These are phyloP conservation scores for Pholis gunnellus DNA, from an alignment of 2,113 vertebrate species.

Conservation along the genomic window DNA sequence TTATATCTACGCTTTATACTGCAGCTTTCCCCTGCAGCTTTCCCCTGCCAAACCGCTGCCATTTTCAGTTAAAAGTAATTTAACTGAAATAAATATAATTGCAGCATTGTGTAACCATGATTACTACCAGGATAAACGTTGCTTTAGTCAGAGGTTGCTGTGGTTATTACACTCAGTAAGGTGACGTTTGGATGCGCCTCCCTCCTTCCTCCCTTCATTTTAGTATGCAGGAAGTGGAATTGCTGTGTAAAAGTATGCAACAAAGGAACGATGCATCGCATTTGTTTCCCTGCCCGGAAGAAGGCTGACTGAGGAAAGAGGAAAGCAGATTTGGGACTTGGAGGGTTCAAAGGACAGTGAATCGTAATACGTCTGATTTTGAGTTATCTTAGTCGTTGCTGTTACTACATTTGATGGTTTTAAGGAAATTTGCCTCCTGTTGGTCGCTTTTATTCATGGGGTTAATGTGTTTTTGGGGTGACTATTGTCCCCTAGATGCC, in stretches of 20 bases:
- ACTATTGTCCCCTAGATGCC: neutral
- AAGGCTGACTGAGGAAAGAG: constrained; percentile 27
- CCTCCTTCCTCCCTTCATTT: neutral
- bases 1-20: no score
- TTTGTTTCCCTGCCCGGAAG: constrained; percentile 39
- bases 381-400: neutral
- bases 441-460: constrained; percentile 13
- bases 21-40: neutral
- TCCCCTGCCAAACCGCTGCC: neutral
- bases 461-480: neutral
- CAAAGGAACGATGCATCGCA: constrained; percentile 16
- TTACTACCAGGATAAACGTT: neutral
- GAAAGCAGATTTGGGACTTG: constrained; percentile 17
- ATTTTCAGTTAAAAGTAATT: neutral
- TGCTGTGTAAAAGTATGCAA: constrained; percentile 18
- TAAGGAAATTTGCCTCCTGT: constrained; percentile 28
- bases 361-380: constrained; percentile 9
- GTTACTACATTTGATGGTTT: neutral
- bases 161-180: neutral
- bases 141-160: neutral
- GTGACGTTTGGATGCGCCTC: neutral
- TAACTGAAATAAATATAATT: neutral
- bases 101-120: neutral
- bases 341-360: constrained; percentile 28
- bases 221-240: constrained; percentile 26